Evolutionary conservation across 2,888 invertebrate species (phyloP).

Genomic region (Pimpla rufipes): DNA sequence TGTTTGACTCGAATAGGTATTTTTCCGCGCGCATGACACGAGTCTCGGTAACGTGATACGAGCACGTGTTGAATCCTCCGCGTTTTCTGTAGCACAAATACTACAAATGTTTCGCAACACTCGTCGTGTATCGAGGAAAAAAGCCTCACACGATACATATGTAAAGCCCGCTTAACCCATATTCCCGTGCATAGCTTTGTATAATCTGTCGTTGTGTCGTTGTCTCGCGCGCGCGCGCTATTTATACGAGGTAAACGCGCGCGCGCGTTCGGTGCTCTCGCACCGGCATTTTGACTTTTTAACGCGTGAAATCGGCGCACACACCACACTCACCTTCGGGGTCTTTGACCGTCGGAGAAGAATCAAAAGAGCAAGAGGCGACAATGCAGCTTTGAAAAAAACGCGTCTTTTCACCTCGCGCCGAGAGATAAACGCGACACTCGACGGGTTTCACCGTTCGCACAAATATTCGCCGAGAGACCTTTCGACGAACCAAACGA

Average conservation of each 20-base stretch:
- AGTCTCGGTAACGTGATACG: neutral
- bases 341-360: slow-evolving; percentile 50
- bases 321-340: slow-evolving; percentile 51
- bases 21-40: neutral
- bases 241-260: slow-evolving; percentile 47
- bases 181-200: slow-evolving; percentile 75
- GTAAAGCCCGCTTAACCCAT: slow-evolving; percentile 78
- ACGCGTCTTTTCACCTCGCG: neutral
- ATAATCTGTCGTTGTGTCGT: slow-evolving; percentile 61
- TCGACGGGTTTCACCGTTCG: neutral
- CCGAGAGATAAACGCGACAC: neutral
- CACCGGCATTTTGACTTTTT: slow-evolving; percentile 57
- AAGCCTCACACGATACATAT: slow-evolving; percentile 73
- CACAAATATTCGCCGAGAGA: neutral
- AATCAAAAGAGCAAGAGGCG: slow-evolving; percentile 1
- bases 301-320: slow-evolving; percentile 11
- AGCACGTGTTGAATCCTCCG: neutral
- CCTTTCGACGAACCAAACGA: neutral
- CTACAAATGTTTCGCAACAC: slow-evolving; percentile 4
- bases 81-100: neutral
- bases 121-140: slow-evolving; percentile 13
- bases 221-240: neutral
- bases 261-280: slow-evolving; percentile 15
- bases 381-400: neutral
- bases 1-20: neutral